Evolutionary conservation across 2,888 invertebrate species (phyloP).

Genomic region (Neoaliturus tenellus): DNA sequence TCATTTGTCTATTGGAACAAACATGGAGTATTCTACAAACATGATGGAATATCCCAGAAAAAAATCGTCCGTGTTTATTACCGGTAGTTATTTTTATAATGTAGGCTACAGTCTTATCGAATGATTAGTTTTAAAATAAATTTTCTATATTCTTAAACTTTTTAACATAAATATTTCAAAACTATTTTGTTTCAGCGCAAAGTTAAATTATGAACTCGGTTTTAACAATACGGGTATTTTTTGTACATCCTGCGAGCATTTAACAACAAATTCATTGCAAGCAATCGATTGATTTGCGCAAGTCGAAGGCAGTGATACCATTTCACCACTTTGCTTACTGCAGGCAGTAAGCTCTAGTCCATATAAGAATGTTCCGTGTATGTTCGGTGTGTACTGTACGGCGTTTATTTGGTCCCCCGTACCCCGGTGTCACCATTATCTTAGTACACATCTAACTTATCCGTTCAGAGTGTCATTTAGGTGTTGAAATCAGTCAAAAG

Average conservation of each 20-base stretch:
- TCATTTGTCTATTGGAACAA: too few species aligned
- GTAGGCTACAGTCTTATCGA: too few species aligned
- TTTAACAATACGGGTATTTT: conserved; percentile 1
- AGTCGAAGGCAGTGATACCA: neutral
- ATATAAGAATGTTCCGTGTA: neutral
- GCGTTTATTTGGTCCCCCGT: neutral
- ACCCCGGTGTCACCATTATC: neutral
- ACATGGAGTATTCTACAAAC: too few species aligned
- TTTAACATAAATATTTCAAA: neutral
- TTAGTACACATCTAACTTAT: neutral
- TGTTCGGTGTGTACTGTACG: neutral
- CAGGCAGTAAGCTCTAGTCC: conserved; percentile 46
- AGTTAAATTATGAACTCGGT: neutral
- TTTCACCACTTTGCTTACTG: conserved; percentile 22
- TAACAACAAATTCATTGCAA: neutral
- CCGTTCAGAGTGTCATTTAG: neutral
- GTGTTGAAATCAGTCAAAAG: conserved; percentile 17
- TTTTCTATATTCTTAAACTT: neutral
- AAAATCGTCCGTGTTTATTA: too few species aligned
- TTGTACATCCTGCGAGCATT: neutral
- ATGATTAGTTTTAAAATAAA: too few species aligned
- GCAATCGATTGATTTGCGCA: neutral
- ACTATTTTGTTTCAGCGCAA: neutral
- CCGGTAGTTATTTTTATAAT: too few species aligned
- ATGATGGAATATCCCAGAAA: too few species aligned